These are phyloP conservation scores for Protobothrops flavoviridis DNA, from an alignment of 2,113 vertebrate species.

Conservation along the genomic window DNA sequence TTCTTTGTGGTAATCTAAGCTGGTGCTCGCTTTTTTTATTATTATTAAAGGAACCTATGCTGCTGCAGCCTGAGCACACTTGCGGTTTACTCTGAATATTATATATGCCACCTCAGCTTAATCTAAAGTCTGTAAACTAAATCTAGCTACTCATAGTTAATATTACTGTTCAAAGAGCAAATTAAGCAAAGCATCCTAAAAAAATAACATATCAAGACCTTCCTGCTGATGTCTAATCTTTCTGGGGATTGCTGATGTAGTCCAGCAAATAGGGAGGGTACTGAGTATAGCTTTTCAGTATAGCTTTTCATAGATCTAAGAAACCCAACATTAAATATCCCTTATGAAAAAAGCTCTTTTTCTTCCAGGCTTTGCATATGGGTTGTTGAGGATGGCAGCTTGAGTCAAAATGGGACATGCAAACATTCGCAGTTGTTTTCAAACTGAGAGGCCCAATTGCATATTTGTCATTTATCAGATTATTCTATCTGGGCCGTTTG, in stretches of 20 bases:
- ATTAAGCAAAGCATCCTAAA: not conserved
- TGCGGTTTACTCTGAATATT: constrained; percentile 8
- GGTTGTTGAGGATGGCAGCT: not conserved
- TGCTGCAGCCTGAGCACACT: not conserved
- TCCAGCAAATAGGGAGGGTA: not conserved
- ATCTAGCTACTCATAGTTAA: not conserved
- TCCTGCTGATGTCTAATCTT: not conserved
- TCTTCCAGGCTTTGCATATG: not conserved
- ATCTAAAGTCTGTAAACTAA: not conserved
- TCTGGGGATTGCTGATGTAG: not conserved
- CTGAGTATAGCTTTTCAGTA: not conserved
- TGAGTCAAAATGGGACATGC: not conserved
- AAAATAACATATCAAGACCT: not conserved
- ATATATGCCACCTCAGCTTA: constrained; percentile 8
- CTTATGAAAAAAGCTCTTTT: not conserved
- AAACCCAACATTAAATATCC: not conserved
- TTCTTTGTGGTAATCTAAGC: not conserved
- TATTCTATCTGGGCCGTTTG: not conserved
- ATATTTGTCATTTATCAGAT: not conserved
- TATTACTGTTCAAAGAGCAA: not conserved
- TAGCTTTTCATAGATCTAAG: not conserved
- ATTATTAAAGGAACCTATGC: not conserved
- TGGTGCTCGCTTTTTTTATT: not conserved
- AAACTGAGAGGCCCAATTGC: not conserved
- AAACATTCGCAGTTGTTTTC: not conserved